A percentile compares a stretch with the other conserved stretches of the same genome.
Conservation (phyloP, 2,888 invertebrate species). For the Acheta domesticus region DNA sequence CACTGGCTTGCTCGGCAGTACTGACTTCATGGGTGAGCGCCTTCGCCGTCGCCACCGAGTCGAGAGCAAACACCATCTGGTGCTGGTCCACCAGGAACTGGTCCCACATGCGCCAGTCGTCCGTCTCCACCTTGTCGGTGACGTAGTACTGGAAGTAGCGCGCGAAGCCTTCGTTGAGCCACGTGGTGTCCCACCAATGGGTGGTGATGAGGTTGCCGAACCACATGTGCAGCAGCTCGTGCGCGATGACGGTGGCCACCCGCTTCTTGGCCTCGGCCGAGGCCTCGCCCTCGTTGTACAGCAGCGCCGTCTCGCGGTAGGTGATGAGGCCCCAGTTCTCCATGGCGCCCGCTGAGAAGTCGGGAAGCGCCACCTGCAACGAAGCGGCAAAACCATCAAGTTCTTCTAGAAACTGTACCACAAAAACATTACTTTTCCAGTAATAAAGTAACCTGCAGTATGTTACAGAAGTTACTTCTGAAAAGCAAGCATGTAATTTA, state of each 20-base stretch:
- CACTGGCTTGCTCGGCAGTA: slow-evolving; percentile 42
- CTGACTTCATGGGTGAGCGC: slow-evolving; percentile 30
- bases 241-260: slow-evolving; percentile 45
- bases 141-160: slow-evolving; percentile 48
- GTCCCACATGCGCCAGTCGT: slow-evolving; percentile 28
- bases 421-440: too few species aligned
- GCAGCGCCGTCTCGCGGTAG: slow-evolving; percentile 46
- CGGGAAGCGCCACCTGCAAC: slow-evolving; percentile 32
- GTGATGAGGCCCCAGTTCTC: slow-evolving; percentile 80
- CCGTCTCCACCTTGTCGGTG: slow-evolving; percentile 36
- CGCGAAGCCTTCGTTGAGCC: slow-evolving; percentile 48
- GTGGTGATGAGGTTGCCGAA: slow-evolving; percentile 41
- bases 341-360: slow-evolving; percentile 48
- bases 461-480: too few species aligned
- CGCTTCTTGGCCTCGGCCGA: slow-evolving; percentile 1
- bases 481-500: too few species aligned
- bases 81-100: slow-evolving; percentile 31
- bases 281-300: background rate
- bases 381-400: too few species aligned
- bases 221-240: slow-evolving; percentile 51
- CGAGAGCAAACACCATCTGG: slow-evolving; percentile 30
- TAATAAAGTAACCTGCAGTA: too few species aligned
- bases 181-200: slow-evolving; percentile 39
- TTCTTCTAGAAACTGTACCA: too few species aligned
- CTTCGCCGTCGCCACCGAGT: slow-evolving; percentile 29